phyloP scores from a whole-genome alignment of 2,888 invertebrate species.

The Lysandra coridon region DNA sequence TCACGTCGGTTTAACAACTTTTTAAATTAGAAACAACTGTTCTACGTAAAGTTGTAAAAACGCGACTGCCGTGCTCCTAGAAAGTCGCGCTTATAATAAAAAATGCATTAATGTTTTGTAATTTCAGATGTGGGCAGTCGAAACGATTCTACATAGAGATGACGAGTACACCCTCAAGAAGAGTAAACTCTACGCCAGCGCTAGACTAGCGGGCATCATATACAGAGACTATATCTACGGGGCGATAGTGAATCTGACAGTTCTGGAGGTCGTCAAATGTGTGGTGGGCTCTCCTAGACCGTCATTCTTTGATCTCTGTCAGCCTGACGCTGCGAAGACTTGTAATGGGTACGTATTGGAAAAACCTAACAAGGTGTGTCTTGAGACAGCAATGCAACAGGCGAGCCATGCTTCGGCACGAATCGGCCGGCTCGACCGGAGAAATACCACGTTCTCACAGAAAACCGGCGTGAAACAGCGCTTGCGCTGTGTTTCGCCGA shows the following conservation, averaged over 20 bases:
- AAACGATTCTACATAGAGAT: conserved; percentile 61
- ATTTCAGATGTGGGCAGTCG: conserved; percentile 72
- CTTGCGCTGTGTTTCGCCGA: no score
- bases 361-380: background rate
- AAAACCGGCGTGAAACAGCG: no score
- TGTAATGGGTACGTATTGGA: conserved; percentile 76
- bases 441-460: no score
- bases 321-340: conserved; percentile 82
- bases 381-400: no score
- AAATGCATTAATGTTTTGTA: background rate
- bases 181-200: conserved; percentile 59
- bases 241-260: conserved; percentile 80
- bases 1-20: no score
- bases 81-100: background rate
- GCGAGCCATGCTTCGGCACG: no score
- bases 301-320: conserved; percentile 87
- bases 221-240: conserved; percentile 84
- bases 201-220: conserved; percentile 68
- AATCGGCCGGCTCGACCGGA: no score
- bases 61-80: no score
- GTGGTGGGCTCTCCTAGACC: conserved; percentile 87
- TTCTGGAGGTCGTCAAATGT: conserved; percentile 83
- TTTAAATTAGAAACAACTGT: no score
- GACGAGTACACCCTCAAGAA: conserved; percentile 72
- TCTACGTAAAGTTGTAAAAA: no score